These are phyloP conservation scores for Alligator sinensis DNA, from an alignment of 2,113 vertebrate species.

Conservation along the genomic window DNA sequence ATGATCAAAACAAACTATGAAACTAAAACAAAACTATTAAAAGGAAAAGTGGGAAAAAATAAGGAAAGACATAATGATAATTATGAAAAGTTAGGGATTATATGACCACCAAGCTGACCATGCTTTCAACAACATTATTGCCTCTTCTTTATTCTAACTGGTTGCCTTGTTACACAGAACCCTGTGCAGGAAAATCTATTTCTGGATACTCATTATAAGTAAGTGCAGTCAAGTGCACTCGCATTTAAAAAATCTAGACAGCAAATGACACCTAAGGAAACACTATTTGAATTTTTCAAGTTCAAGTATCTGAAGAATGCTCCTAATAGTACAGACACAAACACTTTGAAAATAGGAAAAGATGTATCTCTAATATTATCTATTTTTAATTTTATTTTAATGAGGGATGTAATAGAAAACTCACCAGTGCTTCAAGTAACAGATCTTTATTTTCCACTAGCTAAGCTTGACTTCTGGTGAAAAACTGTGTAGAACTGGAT, in stretches of 20 bases:
- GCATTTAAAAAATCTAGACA: neutral
- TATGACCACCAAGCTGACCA: neutral
- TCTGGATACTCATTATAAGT: slow-evolving; percentile 34
- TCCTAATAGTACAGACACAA: neutral
- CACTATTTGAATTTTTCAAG: neutral
- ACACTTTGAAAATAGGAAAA: neutral
- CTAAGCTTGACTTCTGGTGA: slow-evolving; percentile 2
- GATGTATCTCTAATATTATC: neutral
- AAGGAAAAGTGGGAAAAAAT: neutral
- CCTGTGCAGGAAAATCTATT: slow-evolving; percentile 19
- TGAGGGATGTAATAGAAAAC: slow-evolving; percentile 57
- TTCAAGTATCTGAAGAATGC: neutral
- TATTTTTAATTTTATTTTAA: slow-evolving; percentile 57
- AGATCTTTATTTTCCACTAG: slow-evolving; percentile 26
- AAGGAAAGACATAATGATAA: neutral
- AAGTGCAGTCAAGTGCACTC: neutral
- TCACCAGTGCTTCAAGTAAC: slow-evolving; percentile 23
- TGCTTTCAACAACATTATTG: neutral
- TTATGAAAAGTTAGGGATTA: neutral
- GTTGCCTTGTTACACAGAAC: neutral
- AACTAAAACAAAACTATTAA: neutral
- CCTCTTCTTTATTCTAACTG: slow-evolving; percentile 35
- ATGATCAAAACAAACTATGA: neutral
- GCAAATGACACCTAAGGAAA: neutral
- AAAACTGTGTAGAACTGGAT: slow-evolving; percentile 25